These are phyloP conservation scores for Coboldia fuscipes DNA, from an alignment of 1,140 invertebrate genomes.

Conservation along the genomic window DNA sequence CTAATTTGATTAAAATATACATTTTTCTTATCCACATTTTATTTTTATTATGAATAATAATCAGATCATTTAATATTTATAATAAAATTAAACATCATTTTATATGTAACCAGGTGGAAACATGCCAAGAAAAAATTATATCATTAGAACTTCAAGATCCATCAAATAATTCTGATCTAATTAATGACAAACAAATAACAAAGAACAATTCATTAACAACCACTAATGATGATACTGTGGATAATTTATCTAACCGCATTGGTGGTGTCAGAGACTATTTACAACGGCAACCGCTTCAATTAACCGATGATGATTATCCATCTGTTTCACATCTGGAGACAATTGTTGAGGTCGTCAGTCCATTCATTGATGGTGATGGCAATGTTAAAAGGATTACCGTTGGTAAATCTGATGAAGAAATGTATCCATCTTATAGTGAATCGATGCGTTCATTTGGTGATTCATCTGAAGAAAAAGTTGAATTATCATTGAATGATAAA, in stretches of 20 bases:
- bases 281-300: neutral
- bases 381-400: constrained; percentile 15
- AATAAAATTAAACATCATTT: too few species aligned
- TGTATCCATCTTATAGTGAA: constrained; percentile 9
- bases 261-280: neutral
- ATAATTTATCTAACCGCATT: constrained; percentile 13
- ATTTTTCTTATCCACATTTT: too few species aligned
- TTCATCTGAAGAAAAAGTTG: constrained; percentile 2
- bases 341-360: constrained; percentile 21
- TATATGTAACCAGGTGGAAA: constrained; percentile 82
- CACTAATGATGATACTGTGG: constrained; percentile 16
- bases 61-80: too few species aligned
- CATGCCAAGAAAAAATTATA: constrained; percentile 69
- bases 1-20: too few species aligned
- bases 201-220: constrained; percentile 19
- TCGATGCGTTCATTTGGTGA: constrained; percentile 1
- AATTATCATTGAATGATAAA: constrained; percentile 22
- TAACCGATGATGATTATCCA: neutral
- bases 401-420: constrained; percentile 7
- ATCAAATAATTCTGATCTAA: constrained; percentile 4
- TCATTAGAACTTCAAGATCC: constrained; percentile 45
- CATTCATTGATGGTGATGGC: constrained; percentile 17
- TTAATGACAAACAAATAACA: neutral
- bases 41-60: too few species aligned
- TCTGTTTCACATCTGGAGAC: constrained; percentile 6